A percentile compares a stretch with the other conserved stretches of the same genome.
Evolutionary conservation across 1,140 invertebrate species (phyloP).

Genomic region (Andricus grossulariae): DNA sequence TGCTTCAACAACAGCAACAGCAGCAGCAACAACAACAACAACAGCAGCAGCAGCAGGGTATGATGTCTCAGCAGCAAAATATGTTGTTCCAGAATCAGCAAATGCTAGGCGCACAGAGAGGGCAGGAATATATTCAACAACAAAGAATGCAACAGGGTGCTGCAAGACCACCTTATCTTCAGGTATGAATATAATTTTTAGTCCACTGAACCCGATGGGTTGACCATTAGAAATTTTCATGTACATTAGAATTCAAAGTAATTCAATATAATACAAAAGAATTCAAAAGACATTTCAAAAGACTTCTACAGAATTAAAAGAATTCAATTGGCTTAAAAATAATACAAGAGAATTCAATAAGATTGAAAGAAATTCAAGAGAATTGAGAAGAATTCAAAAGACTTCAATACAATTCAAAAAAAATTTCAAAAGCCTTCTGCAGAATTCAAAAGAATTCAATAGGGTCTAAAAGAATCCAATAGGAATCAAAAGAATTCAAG

Average conservation of each 20-base stretch:
- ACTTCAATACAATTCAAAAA: too few relatives aligned
- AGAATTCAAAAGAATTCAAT: too few relatives aligned
- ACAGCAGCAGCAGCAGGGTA: slow-evolving; percentile 65
- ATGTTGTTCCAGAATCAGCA: slow-evolving; percentile 73
- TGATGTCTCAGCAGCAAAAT: slow-evolving; percentile 71
- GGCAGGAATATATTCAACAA: slow-evolving; percentile 74
- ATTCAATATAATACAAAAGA: too few relatives aligned
- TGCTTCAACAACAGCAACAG: slow-evolving; percentile 73
- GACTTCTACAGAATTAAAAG: too few relatives aligned
- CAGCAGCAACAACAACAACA: slow-evolving; percentile 67
- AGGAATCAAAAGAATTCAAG: background rate
- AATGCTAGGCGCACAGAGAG: slow-evolving; percentile 70
- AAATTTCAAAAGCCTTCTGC: too few relatives aligned
- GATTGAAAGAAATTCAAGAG: too few relatives aligned
- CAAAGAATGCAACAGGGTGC: slow-evolving; percentile 71
- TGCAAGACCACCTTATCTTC: slow-evolving; percentile 74
- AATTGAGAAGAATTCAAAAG: too few relatives aligned
- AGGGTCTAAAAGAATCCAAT: background rate
- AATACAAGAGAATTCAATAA: background rate
- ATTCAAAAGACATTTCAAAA: too few relatives aligned
- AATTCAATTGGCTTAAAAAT: too few relatives aligned
- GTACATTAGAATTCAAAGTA: too few relatives aligned
- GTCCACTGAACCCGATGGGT: too few relatives aligned
- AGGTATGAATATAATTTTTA: slow-evolving; percentile 57
- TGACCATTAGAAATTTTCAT: too few relatives aligned